phyloP scores from a whole-genome alignment of 2,113 vertebrate species.

The Sylvilagus bachmani region DNA sequence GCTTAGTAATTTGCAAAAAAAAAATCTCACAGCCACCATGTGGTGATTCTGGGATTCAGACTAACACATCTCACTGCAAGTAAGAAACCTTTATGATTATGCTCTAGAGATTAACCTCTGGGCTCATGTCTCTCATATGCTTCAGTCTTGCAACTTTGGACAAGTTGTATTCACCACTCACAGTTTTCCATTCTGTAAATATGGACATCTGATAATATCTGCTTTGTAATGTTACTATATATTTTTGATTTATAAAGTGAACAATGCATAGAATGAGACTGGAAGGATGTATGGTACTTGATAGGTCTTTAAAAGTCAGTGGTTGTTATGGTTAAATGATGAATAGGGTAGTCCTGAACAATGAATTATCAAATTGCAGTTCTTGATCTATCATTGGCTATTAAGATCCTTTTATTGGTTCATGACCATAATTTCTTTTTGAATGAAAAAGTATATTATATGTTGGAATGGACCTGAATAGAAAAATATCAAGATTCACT shows the following conservation, averaged over 20 bases:
- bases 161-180: background rate
- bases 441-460: background rate
- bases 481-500: background rate
- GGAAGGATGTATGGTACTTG: background rate
- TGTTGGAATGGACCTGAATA: background rate
- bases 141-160: background rate
- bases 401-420: slow-evolving; percentile 9
- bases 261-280: background rate
- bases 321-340: slow-evolving; percentile 30
- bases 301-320: background rate
- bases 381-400: background rate
- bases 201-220: background rate
- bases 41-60: background rate
- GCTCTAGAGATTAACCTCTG: background rate
- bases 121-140: background rate
- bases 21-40: background rate
- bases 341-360: background rate
- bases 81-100: background rate
- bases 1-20: background rate
- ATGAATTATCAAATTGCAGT: background rate
- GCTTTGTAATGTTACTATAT: background rate
- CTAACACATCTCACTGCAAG: background rate
- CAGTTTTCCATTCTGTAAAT: background rate
- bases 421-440: background rate
- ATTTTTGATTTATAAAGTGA: background rate